These are phyloP conservation scores for Lacerta agilis DNA, from an alignment of 2,797 vertebrate genomes.

Conservation along the genomic window DNA sequence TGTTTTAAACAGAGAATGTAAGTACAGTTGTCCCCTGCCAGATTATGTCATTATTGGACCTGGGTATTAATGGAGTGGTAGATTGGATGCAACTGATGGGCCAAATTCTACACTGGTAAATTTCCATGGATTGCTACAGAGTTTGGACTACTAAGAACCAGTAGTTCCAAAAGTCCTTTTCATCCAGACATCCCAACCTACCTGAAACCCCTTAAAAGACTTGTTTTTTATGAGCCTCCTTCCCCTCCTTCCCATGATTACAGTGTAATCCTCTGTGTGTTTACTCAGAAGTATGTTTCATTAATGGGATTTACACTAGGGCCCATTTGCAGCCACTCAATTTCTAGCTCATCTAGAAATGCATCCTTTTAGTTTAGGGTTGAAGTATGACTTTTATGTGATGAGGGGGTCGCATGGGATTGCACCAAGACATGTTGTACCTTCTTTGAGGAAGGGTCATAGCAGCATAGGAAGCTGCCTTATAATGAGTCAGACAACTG, in stretches of 20 bases:
- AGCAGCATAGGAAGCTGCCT: too few relatives aligned
- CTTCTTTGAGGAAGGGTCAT: not conserved
- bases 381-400: too few relatives aligned
- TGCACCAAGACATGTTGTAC: not conserved
- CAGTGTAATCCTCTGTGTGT: not conserved
- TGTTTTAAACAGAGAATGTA: not conserved
- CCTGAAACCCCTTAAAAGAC: not conserved
- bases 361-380: too few relatives aligned
- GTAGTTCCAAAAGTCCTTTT: not conserved
- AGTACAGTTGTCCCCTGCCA: not conserved
- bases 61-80: not conserved
- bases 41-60: not conserved
- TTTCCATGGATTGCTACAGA: not conserved
- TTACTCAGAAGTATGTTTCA: not conserved
- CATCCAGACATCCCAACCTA: not conserved
- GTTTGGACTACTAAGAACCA: not conserved
- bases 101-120: not conserved
- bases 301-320: not conserved
- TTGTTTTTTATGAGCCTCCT: not conserved
- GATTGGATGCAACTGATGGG: not conserved
- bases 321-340: not conserved
- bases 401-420: not conserved
- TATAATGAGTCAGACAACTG: too few relatives aligned
- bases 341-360: not conserved
- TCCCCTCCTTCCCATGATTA: not conserved